Percentiles rank a stretch among this genome's conserved stretches.
Evolutionary conservation across 64 coral and sea anemone species (phyloP).

Genomic region (Montipora efflorescens): DNA sequence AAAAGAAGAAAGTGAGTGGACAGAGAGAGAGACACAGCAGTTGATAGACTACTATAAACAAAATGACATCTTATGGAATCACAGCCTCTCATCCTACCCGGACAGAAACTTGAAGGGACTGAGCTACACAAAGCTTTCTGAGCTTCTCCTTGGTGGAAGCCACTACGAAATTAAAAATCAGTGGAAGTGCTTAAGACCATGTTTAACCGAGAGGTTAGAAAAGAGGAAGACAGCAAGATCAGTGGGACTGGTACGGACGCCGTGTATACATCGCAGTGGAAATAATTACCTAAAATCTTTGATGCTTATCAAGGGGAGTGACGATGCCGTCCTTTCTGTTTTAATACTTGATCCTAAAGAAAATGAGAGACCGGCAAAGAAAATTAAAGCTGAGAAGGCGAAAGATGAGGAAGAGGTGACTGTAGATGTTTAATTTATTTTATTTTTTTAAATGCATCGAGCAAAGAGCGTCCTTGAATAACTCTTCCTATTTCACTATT

Average conservation of each 20-base stretch:
- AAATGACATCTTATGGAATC: not conserved
- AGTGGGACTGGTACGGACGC: conserved; percentile 29
- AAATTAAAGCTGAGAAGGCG: too few relatives aligned
- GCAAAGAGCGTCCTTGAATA: too few relatives aligned
- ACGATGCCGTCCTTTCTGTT: conserved; percentile 29
- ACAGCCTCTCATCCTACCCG: too few relatives aligned
- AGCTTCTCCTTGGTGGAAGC: not conserved
- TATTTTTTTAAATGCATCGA: too few relatives aligned
- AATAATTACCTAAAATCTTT: conserved; percentile 15
- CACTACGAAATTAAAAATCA: conserved; percentile 4
- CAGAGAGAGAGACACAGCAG: not conserved
- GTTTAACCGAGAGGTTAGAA: conserved; percentile 32
- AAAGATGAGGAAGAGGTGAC: too few relatives aligned
- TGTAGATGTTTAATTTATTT: too few relatives aligned
- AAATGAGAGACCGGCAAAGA: too few relatives aligned
- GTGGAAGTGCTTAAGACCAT: conserved; percentile 45
- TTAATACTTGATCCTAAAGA: conserved; percentile 1
- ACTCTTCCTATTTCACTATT: too few relatives aligned
- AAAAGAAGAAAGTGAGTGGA: conserved; percentile 43
- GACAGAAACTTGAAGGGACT: not conserved
- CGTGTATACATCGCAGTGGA: conserved; percentile 56
- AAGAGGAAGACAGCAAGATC: conserved; percentile 30
- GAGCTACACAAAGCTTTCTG: not conserved
- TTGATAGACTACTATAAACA: not conserved
- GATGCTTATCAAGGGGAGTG: conserved; percentile 52